Evolutionary conservation across 2,888 invertebrate genomes (phyloP), one percentile per base, ranked within the genome.

Genomic region (Melanotus villosus): DNA sequence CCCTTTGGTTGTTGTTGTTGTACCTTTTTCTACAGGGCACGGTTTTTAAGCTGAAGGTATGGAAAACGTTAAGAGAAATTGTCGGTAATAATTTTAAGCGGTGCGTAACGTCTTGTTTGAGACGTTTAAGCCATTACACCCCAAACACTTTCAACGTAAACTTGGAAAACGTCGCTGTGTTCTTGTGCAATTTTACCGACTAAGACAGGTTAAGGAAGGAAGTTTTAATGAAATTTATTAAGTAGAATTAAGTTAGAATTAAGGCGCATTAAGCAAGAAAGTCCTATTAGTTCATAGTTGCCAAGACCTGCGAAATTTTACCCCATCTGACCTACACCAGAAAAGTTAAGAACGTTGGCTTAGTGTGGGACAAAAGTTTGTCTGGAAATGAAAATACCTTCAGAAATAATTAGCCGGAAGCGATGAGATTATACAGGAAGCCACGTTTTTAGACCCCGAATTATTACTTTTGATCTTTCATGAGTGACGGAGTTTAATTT

Each of bases 201-300:
- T 65, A 58, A 21, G 59, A 65, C 58, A 65, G 57, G 58, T 58
- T 58, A 59, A 47, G 65, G 65, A 32, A 58, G 52, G 54, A 71
- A 74, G 65, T 74, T 74, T 71, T 74, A 72, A 74, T 72, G 72
- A 72, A 74, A 74, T 74, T 74, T 70, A 72, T 74, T 72, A 74
- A 74, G 72, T 72, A 64, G 65, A 64, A 74, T 72, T 74, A 70
- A 68, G 59, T 57, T 30, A 38, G 71, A 66, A 68, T 73, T 73
- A 71, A 68, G 72, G 54, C 58, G 72, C 59, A 70, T 71, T 71
- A 72, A 56, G 68, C 56, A 62, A n/a, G 62, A 65, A 72, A 65
- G 65, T 65, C 70, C 63, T 70, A 70, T 71, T 70, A 71, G 69
- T 73, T 69, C 63, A 65, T 67, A 65, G 58, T 65, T 34, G 23